Evolutionary conservation across 2,113 vertebrate genomes (phyloP).

Genomic region (human): GRCh38 chr12:98622501-98623000

Average conservation of each 20-base stretch:
- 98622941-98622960: conserved; percentile 7
- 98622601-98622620: neutral
- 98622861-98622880: conserved; percentile 22
- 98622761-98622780: conserved; percentile 27
- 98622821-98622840: conserved; percentile 25
- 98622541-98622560: neutral
- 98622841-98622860: neutral
- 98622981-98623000: neutral
- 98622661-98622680: neutral
- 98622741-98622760: conserved; percentile 19
- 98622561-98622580: conserved; percentile 27
- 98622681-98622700: neutral
- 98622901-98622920: neutral
- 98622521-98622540: neutral
- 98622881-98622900: neutral
- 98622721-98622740: conserved; percentile 14
- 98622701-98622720: neutral
- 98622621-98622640: neutral
- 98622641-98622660: neutral
- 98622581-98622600: neutral
- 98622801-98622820: conserved; percentile 23
- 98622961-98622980: neutral
- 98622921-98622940: conserved; percentile 1
- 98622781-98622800: neutral
- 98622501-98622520: no score